Percentiles rank a stretch among this genome's conserved stretches.
Conservation (phyloP, 2,888 invertebrate genomes). For the Drosophila monieri region DNA sequence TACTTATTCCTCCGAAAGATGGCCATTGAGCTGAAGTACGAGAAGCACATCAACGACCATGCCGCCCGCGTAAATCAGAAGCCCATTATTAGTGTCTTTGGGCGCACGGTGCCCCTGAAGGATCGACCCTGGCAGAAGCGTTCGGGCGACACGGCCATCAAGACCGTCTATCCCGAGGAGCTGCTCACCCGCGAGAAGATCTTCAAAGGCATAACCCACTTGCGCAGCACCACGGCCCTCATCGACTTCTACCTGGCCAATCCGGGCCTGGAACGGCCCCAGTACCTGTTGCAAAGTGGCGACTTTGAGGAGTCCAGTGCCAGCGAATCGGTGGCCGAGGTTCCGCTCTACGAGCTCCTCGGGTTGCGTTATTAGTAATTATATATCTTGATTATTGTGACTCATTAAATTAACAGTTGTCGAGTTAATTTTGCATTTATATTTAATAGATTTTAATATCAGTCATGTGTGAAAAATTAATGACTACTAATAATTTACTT, state of each 20-base stretch:
- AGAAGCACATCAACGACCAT: constrained; percentile 73
- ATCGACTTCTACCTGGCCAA: constrained; percentile 78
- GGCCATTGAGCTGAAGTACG: constrained; percentile 82
- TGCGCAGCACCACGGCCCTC: constrained; percentile 80
- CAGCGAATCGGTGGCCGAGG: constrained; percentile 55
- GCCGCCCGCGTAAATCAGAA: constrained; percentile 58
- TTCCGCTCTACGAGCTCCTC: constrained; percentile 81
- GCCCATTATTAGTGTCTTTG: constrained; percentile 80
- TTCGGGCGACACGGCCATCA: constrained; percentile 69
- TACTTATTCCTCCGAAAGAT: constrained; percentile 59
- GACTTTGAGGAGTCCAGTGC: constrained; percentile 67
- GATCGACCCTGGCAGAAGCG: constrained; percentile 75
- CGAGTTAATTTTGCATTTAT: not conserved
- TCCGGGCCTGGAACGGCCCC: constrained; percentile 74
- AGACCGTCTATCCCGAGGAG: constrained; percentile 81
- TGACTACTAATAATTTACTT: too few relatives aligned
- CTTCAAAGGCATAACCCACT: constrained; percentile 83
- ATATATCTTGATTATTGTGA: not conserved
- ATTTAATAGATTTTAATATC: not conserved
- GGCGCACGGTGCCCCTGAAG: constrained; percentile 80
- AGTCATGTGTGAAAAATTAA: too few relatives aligned
- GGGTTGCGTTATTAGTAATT: constrained; percentile 71
- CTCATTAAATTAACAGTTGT: constrained; percentile 10
- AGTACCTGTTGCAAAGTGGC: constrained; percentile 76
- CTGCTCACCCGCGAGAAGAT: constrained; percentile 79